phyloP scores from a whole-genome alignment of 1,140 invertebrate genomes.

The Caenorhabditis brenneri region DNA sequence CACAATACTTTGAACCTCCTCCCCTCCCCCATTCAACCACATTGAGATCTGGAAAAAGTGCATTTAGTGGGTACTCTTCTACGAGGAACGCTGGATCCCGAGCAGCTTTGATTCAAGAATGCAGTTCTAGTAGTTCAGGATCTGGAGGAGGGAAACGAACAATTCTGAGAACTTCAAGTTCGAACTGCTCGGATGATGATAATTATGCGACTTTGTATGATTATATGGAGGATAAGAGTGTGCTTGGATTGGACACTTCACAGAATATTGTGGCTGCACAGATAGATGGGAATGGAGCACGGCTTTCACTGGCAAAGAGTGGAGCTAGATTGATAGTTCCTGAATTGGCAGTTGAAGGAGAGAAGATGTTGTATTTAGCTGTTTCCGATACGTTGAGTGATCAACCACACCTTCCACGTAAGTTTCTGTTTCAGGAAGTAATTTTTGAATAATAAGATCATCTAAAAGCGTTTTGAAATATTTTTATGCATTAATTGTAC shows the following conservation, averaged over 20 bases:
- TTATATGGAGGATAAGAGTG: slow-evolving; percentile 53
- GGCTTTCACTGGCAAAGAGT: slow-evolving; percentile 53
- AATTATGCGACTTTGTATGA: slow-evolving; percentile 70
- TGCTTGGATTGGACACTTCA: slow-evolving; percentile 20
- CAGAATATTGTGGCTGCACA: slow-evolving; percentile 45
- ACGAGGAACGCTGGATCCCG: slow-evolving; percentile 61
- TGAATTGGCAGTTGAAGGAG: slow-evolving; percentile 58
- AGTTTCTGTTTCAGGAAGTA: slow-evolving; percentile 6
- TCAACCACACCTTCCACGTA: slow-evolving; percentile 57
- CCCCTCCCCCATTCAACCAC: slow-evolving; percentile 54
- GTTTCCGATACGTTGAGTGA: slow-evolving; percentile 65
- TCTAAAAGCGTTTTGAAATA: no score
- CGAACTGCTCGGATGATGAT: slow-evolving; percentile 59
- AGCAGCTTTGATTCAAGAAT: slow-evolving; percentile 63
- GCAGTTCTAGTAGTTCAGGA: slow-evolving; percentile 62
- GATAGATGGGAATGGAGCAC: slow-evolving; percentile 35
- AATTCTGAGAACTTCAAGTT: slow-evolving; percentile 55
- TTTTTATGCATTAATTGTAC: no score
- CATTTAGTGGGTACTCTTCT: slow-evolving; percentile 61
- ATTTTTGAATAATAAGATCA: no score
- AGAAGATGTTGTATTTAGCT: slow-evolving; percentile 64
- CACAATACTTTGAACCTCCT: slow-evolving; percentile 20
- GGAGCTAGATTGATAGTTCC: slow-evolving; percentile 60
- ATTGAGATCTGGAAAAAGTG: slow-evolving; percentile 64
- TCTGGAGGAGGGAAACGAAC: slow-evolving; percentile 61